Conservation (phyloP, 2,113 vertebrate species). For the Phasianus colchicus region DNA sequence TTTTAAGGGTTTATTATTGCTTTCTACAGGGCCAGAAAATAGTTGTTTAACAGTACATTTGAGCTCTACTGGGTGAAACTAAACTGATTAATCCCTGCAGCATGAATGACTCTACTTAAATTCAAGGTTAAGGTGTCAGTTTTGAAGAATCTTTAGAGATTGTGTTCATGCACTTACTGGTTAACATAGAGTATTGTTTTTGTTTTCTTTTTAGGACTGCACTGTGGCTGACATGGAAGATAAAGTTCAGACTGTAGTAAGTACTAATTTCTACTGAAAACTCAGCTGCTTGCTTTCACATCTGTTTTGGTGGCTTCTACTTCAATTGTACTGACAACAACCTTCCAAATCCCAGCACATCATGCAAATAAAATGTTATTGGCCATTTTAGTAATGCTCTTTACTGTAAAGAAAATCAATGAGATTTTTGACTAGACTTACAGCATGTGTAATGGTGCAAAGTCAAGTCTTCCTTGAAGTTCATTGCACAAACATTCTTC, state of each 20-base stretch:
- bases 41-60: conserved; percentile 36
- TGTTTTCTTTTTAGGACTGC: conserved; percentile 85
- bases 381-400: not conserved
- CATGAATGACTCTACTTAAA: not conserved
- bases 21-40: conserved; percentile 26
- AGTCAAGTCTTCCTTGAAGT: not conserved
- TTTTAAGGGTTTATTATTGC: conserved; percentile 40
- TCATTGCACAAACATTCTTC: not conserved
- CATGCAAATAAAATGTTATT: not conserved
- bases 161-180: not conserved
- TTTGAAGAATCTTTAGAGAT: not conserved
- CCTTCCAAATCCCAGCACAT: not conserved
- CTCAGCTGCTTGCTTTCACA: not conserved
- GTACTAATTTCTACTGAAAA: conserved; percentile 70
- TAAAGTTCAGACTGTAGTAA: conserved; percentile 94
- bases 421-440: not conserved
- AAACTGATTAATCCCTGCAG: conserved; percentile 44
- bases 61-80: conserved; percentile 29
- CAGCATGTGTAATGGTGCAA: not conserved
- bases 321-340: not conserved
- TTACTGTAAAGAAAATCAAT: not conserved
- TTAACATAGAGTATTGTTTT: conserved; percentile 8
- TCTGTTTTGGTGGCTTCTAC: rapidly evolving
- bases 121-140: not conserved
- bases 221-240: conserved; percentile 96